A percentile compares a stretch with the other conserved stretches of the same genome.
These are phyloP conservation scores for Actinemys pallida DNA, from an alignment of 2,113 vertebrate species.

Conservation along the genomic window DNA sequence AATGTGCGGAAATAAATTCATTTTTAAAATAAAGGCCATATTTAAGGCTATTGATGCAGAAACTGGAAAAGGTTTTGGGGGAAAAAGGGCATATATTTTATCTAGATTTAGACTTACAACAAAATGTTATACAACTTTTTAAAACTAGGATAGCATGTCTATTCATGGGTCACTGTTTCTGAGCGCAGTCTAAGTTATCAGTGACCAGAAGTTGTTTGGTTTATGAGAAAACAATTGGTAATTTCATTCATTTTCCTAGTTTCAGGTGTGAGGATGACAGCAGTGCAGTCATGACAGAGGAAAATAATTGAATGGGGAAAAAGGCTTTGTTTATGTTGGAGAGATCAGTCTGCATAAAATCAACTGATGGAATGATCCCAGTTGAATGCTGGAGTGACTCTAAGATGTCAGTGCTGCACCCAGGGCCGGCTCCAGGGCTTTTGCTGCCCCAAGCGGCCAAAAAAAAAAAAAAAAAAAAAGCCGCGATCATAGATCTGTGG, in stretches of 20 bases:
- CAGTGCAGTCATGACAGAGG: not conserved
- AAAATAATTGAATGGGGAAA: not conserved
- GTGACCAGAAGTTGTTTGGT: not conserved
- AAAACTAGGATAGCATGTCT: not conserved
- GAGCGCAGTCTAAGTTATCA: not conserved
- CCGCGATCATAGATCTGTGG: too few relatives aligned
- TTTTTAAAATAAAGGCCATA: not conserved
- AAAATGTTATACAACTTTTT: not conserved
- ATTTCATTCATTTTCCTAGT: not conserved
- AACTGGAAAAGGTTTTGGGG: not conserved
- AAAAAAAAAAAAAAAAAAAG: too few relatives aligned
- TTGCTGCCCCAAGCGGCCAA: too few relatives aligned
- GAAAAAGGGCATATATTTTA: not conserved
- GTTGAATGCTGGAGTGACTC: fast-evolving
- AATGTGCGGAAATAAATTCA: slow-evolving; percentile 5
- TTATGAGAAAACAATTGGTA: not conserved
- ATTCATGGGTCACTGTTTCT: not conserved
- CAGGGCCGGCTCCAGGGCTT: too few relatives aligned
- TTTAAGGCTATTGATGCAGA: not conserved
- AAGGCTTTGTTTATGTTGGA: fast-evolving
- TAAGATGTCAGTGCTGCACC: too few relatives aligned
- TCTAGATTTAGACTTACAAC: not conserved
- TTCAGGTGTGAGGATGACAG: not conserved
- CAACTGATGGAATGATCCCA: not conserved
- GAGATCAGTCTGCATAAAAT: not conserved